Percentiles rank a stretch among this genome's conserved stretches.
phyloP scores from a whole-genome alignment of 2,113 vertebrate species.

The Marmota flaviventris region DNA sequence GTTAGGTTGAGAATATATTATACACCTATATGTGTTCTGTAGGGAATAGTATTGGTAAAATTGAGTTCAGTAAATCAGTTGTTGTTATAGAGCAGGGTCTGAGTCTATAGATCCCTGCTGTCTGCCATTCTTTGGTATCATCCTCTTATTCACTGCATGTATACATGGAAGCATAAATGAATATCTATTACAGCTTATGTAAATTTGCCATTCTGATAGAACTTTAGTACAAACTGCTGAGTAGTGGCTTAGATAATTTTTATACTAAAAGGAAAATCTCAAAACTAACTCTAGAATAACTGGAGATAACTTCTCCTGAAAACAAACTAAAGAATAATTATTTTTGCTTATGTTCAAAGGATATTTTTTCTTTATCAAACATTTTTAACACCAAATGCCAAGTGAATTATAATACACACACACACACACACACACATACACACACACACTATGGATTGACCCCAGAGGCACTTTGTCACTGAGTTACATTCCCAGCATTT shows the following conservation, averaged over 20 bases:
- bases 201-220: background rate
- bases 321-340: background rate
- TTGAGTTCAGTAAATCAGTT: background rate
- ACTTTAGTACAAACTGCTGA: background rate
- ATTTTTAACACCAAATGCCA: background rate
- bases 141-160: background rate
- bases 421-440: no score
- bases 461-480: no score
- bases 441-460: no score
- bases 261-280: background rate
- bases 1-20: background rate
- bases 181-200: background rate
- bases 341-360: background rate
- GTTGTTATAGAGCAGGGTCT: background rate
- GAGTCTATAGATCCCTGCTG: background rate
- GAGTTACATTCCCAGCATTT: background rate
- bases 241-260: background rate
- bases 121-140: background rate
- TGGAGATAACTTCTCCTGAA: slow-evolving; percentile 3
- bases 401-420: background rate
- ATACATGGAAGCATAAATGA: background rate
- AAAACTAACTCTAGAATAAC: background rate
- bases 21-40: background rate
- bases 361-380: background rate
- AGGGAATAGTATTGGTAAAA: background rate